Base-by-base conservation (phyloP, 2,888 invertebrate genomes). In the Saturnia pavonia region DNA sequence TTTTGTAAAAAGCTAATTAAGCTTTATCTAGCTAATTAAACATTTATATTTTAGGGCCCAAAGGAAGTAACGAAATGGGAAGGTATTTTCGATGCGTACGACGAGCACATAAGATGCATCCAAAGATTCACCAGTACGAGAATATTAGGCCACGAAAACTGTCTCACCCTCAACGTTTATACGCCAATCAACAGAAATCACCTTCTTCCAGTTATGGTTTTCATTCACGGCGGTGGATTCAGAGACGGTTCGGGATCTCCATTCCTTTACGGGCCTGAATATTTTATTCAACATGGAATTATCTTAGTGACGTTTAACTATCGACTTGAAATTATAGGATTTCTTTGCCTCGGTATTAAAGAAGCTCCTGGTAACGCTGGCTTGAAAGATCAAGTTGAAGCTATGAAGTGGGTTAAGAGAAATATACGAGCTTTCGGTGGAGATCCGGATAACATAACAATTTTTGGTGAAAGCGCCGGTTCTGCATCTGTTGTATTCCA, bases 381-480 rank as follows among this genome's bases (percentile, higher is more conserved):
- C 0, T 67, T 93, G n/a, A 93, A 91, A 78, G 94, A 94, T 72
- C 94, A 94, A 78, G 87, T 90, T 0, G 84, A 84, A 79, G 92
- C 91, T 1, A 73, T 94, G 9, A 85, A 81, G 65, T 94, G 94
- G 94, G 81, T 93, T 0, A 82, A 85, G 48, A 79, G 74, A 34
- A 92, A 93, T 74, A 92, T 93, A 1, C 78, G 74, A 75, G 82
- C 74, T 0, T 93, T 94, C 69, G 91, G 91, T 69, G 94, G 93
- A 8, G 88, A 94, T 77, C 90, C 91, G 0, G 82, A 91, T 40
- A 86, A 89, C 73, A 79, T 93, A 0, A 92, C 92, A 0, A 80
- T 93, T 68, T 93, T 93, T 71, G 93, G 94, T 9, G 92, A 91
- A 78, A 93, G 92, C 66, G 94, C 94, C n/a, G 94, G 94, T 0